phyloP scores from a whole-genome alignment of 2,888 invertebrate species.

The Thymelicus sylvestris region DNA sequence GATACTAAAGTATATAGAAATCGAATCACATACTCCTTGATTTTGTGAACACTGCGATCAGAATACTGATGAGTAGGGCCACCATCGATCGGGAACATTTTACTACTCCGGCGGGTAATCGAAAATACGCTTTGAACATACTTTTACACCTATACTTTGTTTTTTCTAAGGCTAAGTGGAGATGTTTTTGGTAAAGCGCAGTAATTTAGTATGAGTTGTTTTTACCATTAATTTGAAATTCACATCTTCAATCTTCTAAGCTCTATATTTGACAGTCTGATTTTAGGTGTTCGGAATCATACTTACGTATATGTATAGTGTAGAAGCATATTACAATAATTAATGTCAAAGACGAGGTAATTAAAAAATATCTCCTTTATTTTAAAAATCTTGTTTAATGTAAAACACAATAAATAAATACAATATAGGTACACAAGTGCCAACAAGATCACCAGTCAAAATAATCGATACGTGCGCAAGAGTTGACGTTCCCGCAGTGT shows the following conservation, averaged over 20 bases:
- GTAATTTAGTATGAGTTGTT: too few relatives aligned
- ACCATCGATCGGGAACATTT: slow-evolving; percentile 58
- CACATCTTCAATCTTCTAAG: too few relatives aligned
- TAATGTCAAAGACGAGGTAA: too few relatives aligned
- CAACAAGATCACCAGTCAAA: slow-evolving; percentile 64
- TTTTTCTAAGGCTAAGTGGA: too few relatives aligned
- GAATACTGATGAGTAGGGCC: slow-evolving; percentile 71
- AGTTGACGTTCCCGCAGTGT: slow-evolving; percentile 71
- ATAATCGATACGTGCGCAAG: slow-evolving; percentile 71
- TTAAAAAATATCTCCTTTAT: not conserved
- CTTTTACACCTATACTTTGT: slow-evolving; percentile 33
- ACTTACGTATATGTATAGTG: too few relatives aligned
- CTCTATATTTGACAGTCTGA: too few relatives aligned
- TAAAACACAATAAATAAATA: not conserved
- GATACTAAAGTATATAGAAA: slow-evolving; percentile 68
- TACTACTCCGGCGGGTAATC: slow-evolving; percentile 50
- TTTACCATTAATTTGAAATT: too few relatives aligned
- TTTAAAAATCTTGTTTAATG: not conserved
- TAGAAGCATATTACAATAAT: too few relatives aligned
- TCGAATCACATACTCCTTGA: slow-evolving; percentile 85
- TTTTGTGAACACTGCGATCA: slow-evolving; percentile 70
- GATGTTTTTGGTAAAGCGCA: too few relatives aligned
- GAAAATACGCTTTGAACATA: slow-evolving; percentile 45
- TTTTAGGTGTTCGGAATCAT: too few relatives aligned
- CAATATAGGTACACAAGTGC: not conserved